Evolutionary conservation across 2,888 invertebrate genomes (phyloP).

Genomic region (Pelosia muscerda): DNA sequence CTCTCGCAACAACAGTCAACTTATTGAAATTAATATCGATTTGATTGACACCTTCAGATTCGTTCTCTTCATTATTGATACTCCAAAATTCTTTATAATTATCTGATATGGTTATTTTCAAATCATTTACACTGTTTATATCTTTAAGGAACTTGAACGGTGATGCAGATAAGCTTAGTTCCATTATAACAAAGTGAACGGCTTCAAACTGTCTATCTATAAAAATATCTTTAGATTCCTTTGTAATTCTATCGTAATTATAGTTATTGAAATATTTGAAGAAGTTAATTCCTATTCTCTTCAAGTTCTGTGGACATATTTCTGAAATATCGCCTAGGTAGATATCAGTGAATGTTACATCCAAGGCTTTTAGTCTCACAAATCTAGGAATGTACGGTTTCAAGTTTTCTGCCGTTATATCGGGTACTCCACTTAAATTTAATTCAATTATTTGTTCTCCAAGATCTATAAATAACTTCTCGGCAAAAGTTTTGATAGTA

Average conservation of each 20-base stretch:
- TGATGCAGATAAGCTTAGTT: slow-evolving; percentile 50
- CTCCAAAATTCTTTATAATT: slow-evolving; percentile 55
- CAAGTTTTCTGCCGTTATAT: slow-evolving; percentile 51
- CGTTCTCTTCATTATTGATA: slow-evolving; percentile 28
- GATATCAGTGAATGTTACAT: slow-evolving; percentile 62
- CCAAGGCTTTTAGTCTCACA: slow-evolving; percentile 51
- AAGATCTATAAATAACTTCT: slow-evolving; percentile 50
- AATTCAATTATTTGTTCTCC: slow-evolving; percentile 51
- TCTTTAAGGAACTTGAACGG: slow-evolving; percentile 57
- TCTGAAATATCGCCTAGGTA: slow-evolving; percentile 54
- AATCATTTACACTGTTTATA: slow-evolving; percentile 44
- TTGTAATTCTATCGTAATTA: slow-evolving; percentile 40
- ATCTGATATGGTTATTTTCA: slow-evolving; percentile 59
- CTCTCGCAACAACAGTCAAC: slow-evolving; percentile 52
- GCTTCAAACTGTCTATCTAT: slow-evolving; percentile 47
- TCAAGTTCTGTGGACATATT: slow-evolving; percentile 54
- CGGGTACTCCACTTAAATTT: slow-evolving; percentile 57
- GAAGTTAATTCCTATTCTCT: slow-evolving; percentile 58
- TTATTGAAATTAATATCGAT: slow-evolving; percentile 44
- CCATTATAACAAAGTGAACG: slow-evolving; percentile 60
- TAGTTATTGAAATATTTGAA: slow-evolving; percentile 51
- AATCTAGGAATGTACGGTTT: slow-evolving; percentile 48
- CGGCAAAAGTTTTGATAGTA: slow-evolving; percentile 46
- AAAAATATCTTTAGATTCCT: slow-evolving; percentile 48
- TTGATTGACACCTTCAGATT: slow-evolving; percentile 9